phyloP scores from a whole-genome alignment of 2,113 vertebrate genomes.

The Notothenia coriiceps region DNA sequence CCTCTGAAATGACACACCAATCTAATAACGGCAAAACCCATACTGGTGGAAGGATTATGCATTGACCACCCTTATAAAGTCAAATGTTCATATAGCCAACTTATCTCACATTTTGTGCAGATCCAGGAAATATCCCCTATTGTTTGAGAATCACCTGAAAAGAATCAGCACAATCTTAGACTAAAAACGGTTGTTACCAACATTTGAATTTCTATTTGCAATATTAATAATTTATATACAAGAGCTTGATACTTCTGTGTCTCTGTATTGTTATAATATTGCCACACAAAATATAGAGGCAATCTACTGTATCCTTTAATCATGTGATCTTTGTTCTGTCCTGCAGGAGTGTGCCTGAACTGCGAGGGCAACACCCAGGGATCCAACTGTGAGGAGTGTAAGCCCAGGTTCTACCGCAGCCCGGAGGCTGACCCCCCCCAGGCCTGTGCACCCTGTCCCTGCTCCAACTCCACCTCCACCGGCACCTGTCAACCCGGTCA shows the following conservation, averaged over 20 bases:
- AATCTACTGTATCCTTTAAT: neutral
- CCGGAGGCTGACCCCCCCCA: slow-evolving; percentile 50
- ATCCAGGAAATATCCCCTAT: too few species aligned
- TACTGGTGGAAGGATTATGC: neutral
- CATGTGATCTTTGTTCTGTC: slow-evolving; percentile 23
- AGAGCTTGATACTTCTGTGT: too few species aligned
- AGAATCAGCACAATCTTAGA: too few species aligned
- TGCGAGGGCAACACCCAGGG: slow-evolving; percentile 92
- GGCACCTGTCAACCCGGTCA: slow-evolving; percentile 90
- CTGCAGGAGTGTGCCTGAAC: slow-evolving; percentile 88
- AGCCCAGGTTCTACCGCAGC: slow-evolving; percentile 85
- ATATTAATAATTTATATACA: too few species aligned
- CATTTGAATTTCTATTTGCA: too few species aligned
- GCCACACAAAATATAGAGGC: too few species aligned
- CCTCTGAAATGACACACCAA: neutral
- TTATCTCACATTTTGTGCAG: too few species aligned
- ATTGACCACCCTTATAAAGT: too few species aligned
- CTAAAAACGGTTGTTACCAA: too few species aligned
- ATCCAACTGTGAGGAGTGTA: slow-evolving; percentile 91
- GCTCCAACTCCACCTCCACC: slow-evolving; percentile 89
- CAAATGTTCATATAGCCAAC: too few species aligned
- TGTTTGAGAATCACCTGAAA: too few species aligned
- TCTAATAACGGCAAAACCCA: neutral
- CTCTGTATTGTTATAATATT: too few species aligned
- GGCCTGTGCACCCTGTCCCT: slow-evolving; percentile 89